phyloP scores from a whole-genome alignment of 2,113 vertebrate species.

The Poeciliopsis retropinna region DNA sequence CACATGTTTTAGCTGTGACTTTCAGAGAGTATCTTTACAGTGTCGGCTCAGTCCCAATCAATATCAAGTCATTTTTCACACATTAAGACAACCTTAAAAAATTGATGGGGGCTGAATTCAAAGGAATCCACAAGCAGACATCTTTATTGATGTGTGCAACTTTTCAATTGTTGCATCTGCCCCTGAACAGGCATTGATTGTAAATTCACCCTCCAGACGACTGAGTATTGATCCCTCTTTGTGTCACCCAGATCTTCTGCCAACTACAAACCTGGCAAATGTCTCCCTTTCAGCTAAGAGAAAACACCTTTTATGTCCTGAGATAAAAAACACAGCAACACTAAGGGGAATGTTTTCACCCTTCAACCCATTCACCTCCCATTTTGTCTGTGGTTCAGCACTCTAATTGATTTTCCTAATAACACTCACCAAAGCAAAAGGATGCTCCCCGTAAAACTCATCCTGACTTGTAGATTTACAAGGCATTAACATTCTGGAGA shows the following conservation, averaged over 20 bases:
- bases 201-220: conserved; percentile 62
- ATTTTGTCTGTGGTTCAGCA: conserved; percentile 51
- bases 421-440: conserved; percentile 41
- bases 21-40: not conserved
- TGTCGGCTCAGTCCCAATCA: conserved; percentile 6
- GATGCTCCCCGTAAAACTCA: conserved; percentile 41
- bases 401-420: conserved; percentile 74
- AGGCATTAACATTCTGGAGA: conserved; percentile 75
- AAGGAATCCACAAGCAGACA: conserved; percentile 55
- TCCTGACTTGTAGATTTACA: conserved; percentile 59
- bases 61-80: conserved; percentile 29
- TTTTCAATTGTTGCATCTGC: conserved; percentile 54
- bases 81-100: conserved; percentile 14
- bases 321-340: conserved; percentile 14
- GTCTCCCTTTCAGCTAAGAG: conserved; percentile 50
- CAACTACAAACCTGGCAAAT: conserved; percentile 55
- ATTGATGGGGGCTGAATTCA: conserved; percentile 35
- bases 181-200: conserved; percentile 65
- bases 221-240: conserved; percentile 61
- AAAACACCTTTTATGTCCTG: conserved; percentile 53
- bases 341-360: conserved; percentile 14
- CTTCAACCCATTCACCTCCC: not conserved
- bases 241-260: conserved; percentile 67
- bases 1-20: not conserved
- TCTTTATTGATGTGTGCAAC: conserved; percentile 59